phyloP scores from a whole-genome alignment of 2,113 vertebrate species.

The Sturnira hondurensis region DNA sequence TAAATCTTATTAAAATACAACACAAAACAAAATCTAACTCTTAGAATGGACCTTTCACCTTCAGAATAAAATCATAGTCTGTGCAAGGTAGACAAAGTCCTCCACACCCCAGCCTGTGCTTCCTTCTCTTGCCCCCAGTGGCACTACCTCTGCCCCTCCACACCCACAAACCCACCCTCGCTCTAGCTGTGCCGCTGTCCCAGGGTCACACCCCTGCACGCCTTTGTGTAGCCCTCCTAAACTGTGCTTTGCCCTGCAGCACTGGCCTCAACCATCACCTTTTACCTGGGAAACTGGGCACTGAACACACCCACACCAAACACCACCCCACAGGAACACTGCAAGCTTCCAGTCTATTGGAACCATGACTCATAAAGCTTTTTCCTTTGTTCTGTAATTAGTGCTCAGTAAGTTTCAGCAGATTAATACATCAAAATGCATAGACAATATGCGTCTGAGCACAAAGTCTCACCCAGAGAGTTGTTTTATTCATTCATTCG shows the following conservation, averaged over 20 bases:
- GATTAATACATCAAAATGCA: neutral
- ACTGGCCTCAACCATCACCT: neutral
- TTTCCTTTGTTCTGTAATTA: neutral
- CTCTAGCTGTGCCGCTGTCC: neutral
- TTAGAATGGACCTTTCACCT: neutral
- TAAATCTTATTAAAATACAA: neutral
- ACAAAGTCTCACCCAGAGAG: neutral
- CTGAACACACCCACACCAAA: neutral
- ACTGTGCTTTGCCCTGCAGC: neutral
- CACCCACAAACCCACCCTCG: accelerated
- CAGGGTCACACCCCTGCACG: neutral
- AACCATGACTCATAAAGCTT: neutral
- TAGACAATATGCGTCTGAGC: neutral
- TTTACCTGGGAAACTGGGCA: neutral
- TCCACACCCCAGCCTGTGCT: neutral
- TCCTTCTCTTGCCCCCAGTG: neutral
- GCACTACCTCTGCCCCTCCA: neutral
- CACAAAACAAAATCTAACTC: slow-evolving; percentile 16
- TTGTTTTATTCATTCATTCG: neutral
- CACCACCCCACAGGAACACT: neutral
- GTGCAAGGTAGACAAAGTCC: neutral
- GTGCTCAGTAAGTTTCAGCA: neutral
- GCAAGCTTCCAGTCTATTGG: neutral
- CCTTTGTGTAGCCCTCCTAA: neutral
- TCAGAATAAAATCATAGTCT: neutral